These are phyloP conservation scores for Chrosomus eos DNA, from an alignment of 2,797 vertebrate genomes.

Conservation along the genomic window DNA sequence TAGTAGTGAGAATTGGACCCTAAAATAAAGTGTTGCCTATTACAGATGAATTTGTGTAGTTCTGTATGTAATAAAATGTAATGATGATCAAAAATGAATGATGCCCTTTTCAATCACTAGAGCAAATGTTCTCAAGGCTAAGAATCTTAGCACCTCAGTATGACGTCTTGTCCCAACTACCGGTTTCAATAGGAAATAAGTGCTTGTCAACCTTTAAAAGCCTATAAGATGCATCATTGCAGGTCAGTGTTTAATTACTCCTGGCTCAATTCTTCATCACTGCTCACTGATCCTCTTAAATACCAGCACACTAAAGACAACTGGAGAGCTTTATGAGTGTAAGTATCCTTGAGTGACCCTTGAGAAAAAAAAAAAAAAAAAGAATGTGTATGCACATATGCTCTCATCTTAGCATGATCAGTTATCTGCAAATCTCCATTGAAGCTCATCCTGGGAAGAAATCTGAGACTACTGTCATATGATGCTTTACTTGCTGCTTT, in stretches of 20 bases:
- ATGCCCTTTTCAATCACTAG: too few species aligned
- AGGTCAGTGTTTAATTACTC: slow-evolving; percentile 45
- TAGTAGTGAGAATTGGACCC: neutral
- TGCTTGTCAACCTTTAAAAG: slow-evolving; percentile 29
- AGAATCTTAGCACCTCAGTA: neutral
- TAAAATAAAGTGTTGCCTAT: neutral
- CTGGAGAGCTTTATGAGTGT: slow-evolving; percentile 32
- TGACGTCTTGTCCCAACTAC: neutral
- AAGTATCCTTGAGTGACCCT: slow-evolving; percentile 24
- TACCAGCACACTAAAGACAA: slow-evolving; percentile 26
- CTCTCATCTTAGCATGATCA: neutral
- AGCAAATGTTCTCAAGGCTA: neutral
- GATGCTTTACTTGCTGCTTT: slow-evolving; percentile 16
- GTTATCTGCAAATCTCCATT: slow-evolving; percentile 9
- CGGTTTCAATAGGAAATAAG: neutral
- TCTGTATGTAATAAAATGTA: neutral
- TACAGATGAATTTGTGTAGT: neutral
- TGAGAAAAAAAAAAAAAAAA: slow-evolving; percentile 25
- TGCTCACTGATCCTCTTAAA: slow-evolving; percentile 41
- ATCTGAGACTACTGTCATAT: neutral
- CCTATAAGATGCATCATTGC: slow-evolving; percentile 28
- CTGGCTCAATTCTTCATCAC: slow-evolving; percentile 36
- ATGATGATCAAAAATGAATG: neutral
- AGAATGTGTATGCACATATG: neutral
- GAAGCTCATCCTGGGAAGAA: neutral